Evolutionary conservation across 2,888 invertebrate species (phyloP), one percentile per base, ranked within the genome.

Genomic region (Tetranychus truncatus): DNA sequence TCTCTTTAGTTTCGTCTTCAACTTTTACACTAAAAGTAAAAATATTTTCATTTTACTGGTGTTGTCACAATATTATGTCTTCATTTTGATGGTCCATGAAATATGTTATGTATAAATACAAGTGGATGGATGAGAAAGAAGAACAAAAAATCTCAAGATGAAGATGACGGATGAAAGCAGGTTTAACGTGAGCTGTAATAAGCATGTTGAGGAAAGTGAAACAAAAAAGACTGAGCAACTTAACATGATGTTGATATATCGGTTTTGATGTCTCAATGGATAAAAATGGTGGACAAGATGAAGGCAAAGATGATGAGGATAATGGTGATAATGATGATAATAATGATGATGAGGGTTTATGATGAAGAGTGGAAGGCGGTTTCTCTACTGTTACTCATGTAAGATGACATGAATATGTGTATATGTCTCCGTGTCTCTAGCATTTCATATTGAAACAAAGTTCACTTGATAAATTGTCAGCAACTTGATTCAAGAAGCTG

Each of bases 231-330:
- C 34, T 34, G 55, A 55, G 15, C 9, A 15, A 55, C 55, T 55
- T 55, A 55, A 55, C 55, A 55, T 55, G 55, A 55, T 55, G 55
- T 55, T 55, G 55, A 55, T 55, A 55, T 55, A 55, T 55, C 15
- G 55, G 55, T 55, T 55, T 55, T 55, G 55, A 55, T 55, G 55
- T 55, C 55, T 55, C 55, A 55, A 55, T 55, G 55, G 55, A 55
- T 55, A 55, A 55, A 34, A 34, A 34, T 34, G 55, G 15, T 55
- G 55, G 15, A 15, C 11, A 55, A 55, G 55, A 55, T 55, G 55
- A 55, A 55, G 15, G 11, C 15, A 15, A 55, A 15, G 15, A 55
- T 15, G 55, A 55, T 55, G 55, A 55, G 55, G 55, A 55, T 55
- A 15, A 55, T 55, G 55, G 55, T 55, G 55, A 55, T 15, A 55